Evolutionary conservation across 2,113 vertebrate genomes (phyloP), one percentile per base, ranked within the genome.

Genomic region (Centropristis striata): DNA sequence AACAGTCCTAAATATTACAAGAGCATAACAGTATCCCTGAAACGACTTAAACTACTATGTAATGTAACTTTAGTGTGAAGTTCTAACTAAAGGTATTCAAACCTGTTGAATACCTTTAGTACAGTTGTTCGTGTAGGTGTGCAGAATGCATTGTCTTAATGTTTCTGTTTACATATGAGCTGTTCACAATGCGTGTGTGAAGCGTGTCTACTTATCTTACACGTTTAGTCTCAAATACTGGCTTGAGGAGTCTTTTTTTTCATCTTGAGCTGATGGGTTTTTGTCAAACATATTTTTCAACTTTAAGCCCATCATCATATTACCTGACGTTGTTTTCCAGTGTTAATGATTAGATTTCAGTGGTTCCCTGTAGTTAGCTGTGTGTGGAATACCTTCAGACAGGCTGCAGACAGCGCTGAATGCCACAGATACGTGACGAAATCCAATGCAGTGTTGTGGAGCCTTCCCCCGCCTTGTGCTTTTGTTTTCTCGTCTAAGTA

Each of bases 401-500:
- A 71, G 21, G 1, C 70, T 61, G 50, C 75, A 76, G 66, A 85
- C 74, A 60, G 36, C 16, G 1, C 51, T 71, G 59, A 86, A 81
- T 68, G 65, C 66, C 32, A 44, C 53, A 64, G 72, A 58, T 71
- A 69, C 44, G 60, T 78, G 54, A 79, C 14, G 10, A 61, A 73
- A 76, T 78, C 57, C 59, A 60, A 63, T 54, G 65, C 53, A 63
- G 44, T 73, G 36, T 72, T 79, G 64, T 76, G 25, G 70, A 74
- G 66, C 42, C 53, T 53, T 53, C 55, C 27, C 75, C 54, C 25
- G 13, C 47, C 73, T 54, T 46, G n/a, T 77, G 39, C 82, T 67
- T 72, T 89, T 77, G 68, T 83, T 71, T 65, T 64, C 71, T 50
- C 72, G 75, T 32, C 86, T 83, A 81, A 85, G 53, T 71, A 60